Evolutionary conservation across 2,113 vertebrate species (phyloP).

Genomic region (Todiramphus saurophagus): DNA sequence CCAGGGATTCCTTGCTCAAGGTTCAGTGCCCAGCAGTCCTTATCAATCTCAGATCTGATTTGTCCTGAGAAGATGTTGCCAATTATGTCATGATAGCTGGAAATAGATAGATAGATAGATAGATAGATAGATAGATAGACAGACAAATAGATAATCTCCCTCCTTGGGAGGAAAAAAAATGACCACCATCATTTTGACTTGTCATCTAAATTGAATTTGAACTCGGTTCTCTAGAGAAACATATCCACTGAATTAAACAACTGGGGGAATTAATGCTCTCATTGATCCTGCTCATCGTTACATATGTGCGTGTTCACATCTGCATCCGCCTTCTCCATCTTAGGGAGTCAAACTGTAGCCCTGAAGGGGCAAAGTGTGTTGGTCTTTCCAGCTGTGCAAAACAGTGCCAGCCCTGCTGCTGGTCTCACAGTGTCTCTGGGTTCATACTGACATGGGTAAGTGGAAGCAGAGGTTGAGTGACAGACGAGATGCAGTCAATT

Average conservation of each 20-base stretch:
- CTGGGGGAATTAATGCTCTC: constrained; percentile 8
- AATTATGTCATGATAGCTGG: constrained; percentile 19
- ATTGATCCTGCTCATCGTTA: not conserved
- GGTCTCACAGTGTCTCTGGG: not conserved
- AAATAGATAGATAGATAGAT: not conserved
- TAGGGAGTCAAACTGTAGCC: not conserved
- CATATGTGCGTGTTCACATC: not conserved
- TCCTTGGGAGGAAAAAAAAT: not conserved
- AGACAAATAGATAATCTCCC: not conserved
- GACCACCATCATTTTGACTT: constrained; percentile 7
- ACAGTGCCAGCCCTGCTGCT: not conserved
- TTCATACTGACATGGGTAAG: not conserved
- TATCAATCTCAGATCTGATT: not conserved
- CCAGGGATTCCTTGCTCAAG: not conserved
- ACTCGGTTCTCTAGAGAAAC: constrained; percentile 36
- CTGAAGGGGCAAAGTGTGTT: not conserved
- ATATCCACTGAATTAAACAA: constrained; percentile 53
- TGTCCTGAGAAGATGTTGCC: constrained; percentile 3
- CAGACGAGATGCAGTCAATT: not conserved
- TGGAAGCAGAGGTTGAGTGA: not conserved
- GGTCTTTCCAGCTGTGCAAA: not conserved
- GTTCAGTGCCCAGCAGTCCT: not conserved
- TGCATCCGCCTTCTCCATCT: not conserved
- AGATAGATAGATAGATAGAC: no score
- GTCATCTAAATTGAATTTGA: constrained; percentile 53